These are phyloP conservation scores for Orius insidiosus DNA, from an alignment of 1,140 invertebrate species.

Conservation along the genomic window DNA sequence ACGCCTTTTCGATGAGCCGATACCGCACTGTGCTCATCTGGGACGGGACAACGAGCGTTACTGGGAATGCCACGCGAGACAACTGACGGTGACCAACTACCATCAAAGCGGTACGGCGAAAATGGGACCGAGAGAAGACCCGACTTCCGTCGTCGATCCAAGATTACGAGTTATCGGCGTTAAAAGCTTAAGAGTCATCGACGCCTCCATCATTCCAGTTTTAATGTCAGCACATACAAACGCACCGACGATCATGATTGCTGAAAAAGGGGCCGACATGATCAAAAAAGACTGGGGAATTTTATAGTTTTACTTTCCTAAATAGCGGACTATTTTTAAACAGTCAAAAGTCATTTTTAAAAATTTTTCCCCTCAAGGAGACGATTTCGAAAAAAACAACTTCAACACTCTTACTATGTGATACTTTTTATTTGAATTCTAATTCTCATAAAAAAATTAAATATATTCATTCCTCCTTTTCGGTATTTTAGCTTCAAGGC, in stretches of 20 bases:
- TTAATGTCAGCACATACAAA: constrained; percentile 43
- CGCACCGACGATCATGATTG: constrained; percentile 49
- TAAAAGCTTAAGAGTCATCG: constrained; percentile 39
- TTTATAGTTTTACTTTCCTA: too few relatives aligned
- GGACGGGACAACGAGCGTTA: constrained; percentile 45
- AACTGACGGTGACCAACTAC: constrained; percentile 28
- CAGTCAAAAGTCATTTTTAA: too few relatives aligned
- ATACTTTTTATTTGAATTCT: too few relatives aligned
- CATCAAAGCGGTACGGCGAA: constrained; percentile 42
- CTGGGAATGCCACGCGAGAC: constrained; percentile 47
- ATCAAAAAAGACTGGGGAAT: constrained; percentile 29
- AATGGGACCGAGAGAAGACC: constrained; percentile 40
- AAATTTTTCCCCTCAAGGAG: too few relatives aligned
- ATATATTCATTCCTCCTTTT: too few relatives aligned
- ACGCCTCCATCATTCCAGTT: constrained; percentile 44
- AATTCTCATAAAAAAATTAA: too few relatives aligned
- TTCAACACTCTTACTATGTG: too few relatives aligned
- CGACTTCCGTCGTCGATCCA: constrained; percentile 37
- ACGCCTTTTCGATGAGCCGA: constrained; percentile 37
- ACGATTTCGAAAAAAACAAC: too few relatives aligned
- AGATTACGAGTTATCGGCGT: constrained; percentile 40
- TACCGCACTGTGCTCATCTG: constrained; percentile 36
- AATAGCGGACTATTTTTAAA: too few relatives aligned
- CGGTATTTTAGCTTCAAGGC: too few relatives aligned
- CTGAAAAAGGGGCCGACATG: constrained; percentile 45